Evolutionary conservation across 2,797 vertebrate species (phyloP).

Genomic region (Centropyge bicolor): DNA sequence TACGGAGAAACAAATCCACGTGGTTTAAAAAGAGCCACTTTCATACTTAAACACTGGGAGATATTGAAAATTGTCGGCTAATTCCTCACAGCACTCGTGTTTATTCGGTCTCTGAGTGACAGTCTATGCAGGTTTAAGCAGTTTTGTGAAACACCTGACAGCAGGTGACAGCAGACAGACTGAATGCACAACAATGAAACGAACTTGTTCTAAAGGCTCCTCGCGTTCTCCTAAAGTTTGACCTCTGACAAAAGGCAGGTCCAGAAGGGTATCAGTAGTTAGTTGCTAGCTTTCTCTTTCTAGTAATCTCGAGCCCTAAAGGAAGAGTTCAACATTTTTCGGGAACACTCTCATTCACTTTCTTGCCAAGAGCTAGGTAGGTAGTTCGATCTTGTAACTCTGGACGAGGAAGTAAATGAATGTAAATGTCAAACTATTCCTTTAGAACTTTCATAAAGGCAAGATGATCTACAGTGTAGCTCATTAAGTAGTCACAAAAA

Average conservation of each 20-base stretch:
- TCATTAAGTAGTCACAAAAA: slow-evolving; percentile 17
- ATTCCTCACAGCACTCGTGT: slow-evolving; percentile 34
- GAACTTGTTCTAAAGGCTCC: slow-evolving; percentile 45
- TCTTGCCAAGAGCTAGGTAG: not conserved
- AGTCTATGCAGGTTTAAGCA: slow-evolving; percentile 42
- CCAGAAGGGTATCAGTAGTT: slow-evolving; percentile 48
- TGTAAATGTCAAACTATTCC: slow-evolving; percentile 8
- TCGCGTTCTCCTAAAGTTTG: slow-evolving; percentile 43
- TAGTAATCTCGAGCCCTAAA: slow-evolving; percentile 11
- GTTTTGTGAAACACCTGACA: slow-evolving; percentile 38
- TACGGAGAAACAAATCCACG: slow-evolving; percentile 24
- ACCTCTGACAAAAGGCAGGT: slow-evolving; percentile 70
- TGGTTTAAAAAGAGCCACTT: slow-evolving; percentile 13
- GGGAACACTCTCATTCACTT: not conserved
- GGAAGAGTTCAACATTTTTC: slow-evolving; percentile 6
- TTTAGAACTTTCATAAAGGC: slow-evolving; percentile 28
- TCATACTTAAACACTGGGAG: slow-evolving; percentile 13
- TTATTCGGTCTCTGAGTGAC: slow-evolving; percentile 13
- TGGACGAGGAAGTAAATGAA: not conserved
- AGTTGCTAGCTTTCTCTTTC: slow-evolving; percentile 23
- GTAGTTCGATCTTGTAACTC: not conserved
- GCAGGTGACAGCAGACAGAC: slow-evolving; percentile 36
- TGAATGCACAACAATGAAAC: slow-evolving; percentile 40
- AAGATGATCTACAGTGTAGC: slow-evolving; percentile 7
- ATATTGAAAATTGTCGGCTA: slow-evolving; percentile 11